These are phyloP conservation scores for Xanthia togata DNA, from an alignment of 2,888 invertebrate genomes.

Conservation along the genomic window DNA sequence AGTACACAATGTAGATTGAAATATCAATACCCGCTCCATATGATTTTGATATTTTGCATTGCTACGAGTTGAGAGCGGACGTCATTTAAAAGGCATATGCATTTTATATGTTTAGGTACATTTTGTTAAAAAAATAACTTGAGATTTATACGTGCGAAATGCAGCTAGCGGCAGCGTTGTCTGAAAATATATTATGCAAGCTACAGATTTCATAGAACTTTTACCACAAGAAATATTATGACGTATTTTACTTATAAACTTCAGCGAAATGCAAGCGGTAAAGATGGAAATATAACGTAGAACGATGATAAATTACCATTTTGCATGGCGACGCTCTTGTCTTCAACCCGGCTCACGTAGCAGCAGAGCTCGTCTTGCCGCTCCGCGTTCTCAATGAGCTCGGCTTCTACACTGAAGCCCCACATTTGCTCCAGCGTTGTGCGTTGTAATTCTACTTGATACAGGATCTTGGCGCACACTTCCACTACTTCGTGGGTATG, in stretches of 20 bases:
- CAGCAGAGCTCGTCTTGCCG: slow-evolving; percentile 99
- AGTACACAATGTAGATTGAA: slow-evolving; percentile 64
- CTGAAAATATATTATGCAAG: slow-evolving; percentile 51
- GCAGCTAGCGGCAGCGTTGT: slow-evolving; percentile 27
- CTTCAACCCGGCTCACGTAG: slow-evolving; percentile 98
- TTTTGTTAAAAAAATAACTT: slow-evolving; percentile 24
- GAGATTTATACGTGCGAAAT: slow-evolving; percentile 27
- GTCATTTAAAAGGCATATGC: slow-evolving; percentile 41
- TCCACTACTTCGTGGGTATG: slow-evolving; percentile 98
- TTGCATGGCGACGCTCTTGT: slow-evolving; percentile 98
- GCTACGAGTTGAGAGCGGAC: slow-evolving; percentile 21
- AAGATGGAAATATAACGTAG: slow-evolving; percentile 43
- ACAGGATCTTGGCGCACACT: slow-evolving; percentile 98
- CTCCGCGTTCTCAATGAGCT: slow-evolving; percentile 98
- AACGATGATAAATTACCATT: slow-evolving; percentile 92
- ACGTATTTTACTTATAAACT: slow-evolving; percentile 50
- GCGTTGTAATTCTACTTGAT: slow-evolving; percentile 98
- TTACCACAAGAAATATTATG: slow-evolving; percentile 43
- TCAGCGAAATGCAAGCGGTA: slow-evolving; percentile 46
- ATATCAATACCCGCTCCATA: slow-evolving; percentile 51
- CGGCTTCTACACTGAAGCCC: slow-evolving; percentile 99
- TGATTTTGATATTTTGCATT: slow-evolving; percentile 54
- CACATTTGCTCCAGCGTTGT: slow-evolving; percentile 98
- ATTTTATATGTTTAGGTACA: slow-evolving; percentile 13
- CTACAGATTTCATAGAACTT: slow-evolving; percentile 47